Conservation (phyloP, 2,888 invertebrate genomes). For the Noctua fimbriata region DNA sequence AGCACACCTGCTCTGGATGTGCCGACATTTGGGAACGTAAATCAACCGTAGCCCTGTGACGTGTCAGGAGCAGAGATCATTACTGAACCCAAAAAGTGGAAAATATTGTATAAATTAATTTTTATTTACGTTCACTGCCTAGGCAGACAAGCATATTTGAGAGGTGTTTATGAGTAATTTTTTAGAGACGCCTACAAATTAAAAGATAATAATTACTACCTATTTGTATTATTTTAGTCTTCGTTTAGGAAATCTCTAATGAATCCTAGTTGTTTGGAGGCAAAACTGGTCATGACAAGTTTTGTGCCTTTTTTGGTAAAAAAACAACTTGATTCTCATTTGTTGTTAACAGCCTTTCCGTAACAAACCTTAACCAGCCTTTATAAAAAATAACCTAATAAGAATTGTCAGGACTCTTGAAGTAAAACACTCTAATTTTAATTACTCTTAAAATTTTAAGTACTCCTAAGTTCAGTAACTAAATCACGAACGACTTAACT, state of each 20-base stretch:
- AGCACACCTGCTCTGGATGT: slow-evolving; percentile 70
- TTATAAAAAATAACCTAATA: not conserved
- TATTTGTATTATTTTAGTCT: not conserved
- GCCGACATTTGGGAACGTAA: slow-evolving; percentile 68
- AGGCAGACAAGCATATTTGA: not conserved
- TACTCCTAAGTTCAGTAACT: not conserved
- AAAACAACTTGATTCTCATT: not conserved
- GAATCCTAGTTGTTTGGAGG: not conserved
- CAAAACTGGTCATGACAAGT: not conserved
- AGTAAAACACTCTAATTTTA: slow-evolving; percentile 3
- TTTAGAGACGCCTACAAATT: not conserved
- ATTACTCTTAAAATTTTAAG: not conserved
- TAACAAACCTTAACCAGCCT: not conserved
- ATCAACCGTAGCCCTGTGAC: slow-evolving; percentile 70
- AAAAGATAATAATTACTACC: not conserved
- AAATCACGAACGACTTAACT: not conserved
- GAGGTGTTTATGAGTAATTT: not conserved
- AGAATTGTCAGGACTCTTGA: not conserved
- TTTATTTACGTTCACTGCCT: slow-evolving; percentile 46
- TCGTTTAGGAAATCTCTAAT: not conserved
- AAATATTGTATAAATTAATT: slow-evolving; percentile 58
- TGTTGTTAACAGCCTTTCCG: not conserved
- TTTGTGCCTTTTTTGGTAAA: not conserved
- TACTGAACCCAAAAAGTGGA: slow-evolving; percentile 61
- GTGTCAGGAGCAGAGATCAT: slow-evolving; percentile 76